A percentile compares a stretch with the other conserved stretches of the same genome.
phyloP scores from a whole-genome alignment of 1,140 invertebrate genomes.

The Bombyx mandarina region DNA sequence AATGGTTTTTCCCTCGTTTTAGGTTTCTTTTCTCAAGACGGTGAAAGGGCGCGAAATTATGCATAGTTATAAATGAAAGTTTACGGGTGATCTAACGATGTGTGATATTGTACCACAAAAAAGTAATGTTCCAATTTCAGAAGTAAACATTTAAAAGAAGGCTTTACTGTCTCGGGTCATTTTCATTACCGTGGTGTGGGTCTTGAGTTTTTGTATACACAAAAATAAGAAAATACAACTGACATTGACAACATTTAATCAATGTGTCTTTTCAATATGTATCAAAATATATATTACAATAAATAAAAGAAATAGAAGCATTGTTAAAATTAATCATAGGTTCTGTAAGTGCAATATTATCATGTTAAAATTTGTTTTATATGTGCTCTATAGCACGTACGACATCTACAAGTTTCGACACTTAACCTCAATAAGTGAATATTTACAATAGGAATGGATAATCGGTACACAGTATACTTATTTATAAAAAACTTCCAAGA shows the following conservation, averaged over 20 bases:
- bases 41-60: conserved; percentile 69
- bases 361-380: background rate
- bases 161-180: too few species aligned
- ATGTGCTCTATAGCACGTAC: conserved; percentile 16
- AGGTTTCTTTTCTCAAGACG: conserved; percentile 3
- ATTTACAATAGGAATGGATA: conserved; percentile 22
- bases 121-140: too few species aligned
- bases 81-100: conserved; percentile 1
- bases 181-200: too few species aligned
- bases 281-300: conserved; percentile 19
- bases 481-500: too few species aligned
- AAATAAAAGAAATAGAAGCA: conserved; percentile 5
- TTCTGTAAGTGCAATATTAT: conserved; percentile 5
- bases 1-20: too few species aligned
- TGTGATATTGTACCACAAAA: background rate
- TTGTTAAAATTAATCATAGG: conserved; percentile 6
- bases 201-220: too few species aligned
- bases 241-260: conserved; percentile 24
- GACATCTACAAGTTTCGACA: conserved; percentile 39
- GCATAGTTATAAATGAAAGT: conserved; percentile 1
- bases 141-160: too few species aligned
- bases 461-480: too few species aligned
- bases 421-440: conserved; percentile 62
- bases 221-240: conserved; percentile 10
- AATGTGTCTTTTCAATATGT: background rate